Base-by-base conservation (phyloP, 2,888 invertebrate species). In the Calameuta idolon region DNA sequence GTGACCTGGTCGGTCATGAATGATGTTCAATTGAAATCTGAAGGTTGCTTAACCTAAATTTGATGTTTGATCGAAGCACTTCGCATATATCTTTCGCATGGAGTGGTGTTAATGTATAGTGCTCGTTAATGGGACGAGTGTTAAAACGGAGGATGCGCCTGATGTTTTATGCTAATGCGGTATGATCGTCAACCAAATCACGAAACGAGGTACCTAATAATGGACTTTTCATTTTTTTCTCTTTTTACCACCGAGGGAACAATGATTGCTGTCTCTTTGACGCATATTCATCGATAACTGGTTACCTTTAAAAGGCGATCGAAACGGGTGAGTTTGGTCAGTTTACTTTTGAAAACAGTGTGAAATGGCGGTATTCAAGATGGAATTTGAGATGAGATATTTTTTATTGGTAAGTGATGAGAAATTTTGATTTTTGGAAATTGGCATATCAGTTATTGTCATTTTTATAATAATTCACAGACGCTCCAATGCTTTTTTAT, bases 141-240 rank as follows among this genome's bases (percentile, higher is more conserved):
- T 83, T 79, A 76, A 82, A 85, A 84, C 84, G 82, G 81, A 81
- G 84, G 84, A 84, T 86, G 81, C 83, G 83, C 81, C 81, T 79
- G 85, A 86, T 88, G 89, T 88, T 88, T 89, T 88, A 89, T 89
- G 89, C 85, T 88, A 89, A 89, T 55, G 55, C 9, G 55, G 87
- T 86, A 85, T 76, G 80, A 88, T 89, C 86, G 81, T 80, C 81
- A 86, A 81, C 79, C 88, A 81, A 84, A 87, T 87, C 89, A 89
- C 89, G 89, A 82, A 85, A 79, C 78, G 79, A 55, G 80, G 83
- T 83, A 81, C 81, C 85, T 83, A 84, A 87, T 86, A 85, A 86
- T 83, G 83, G 83, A 83, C 82, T 81, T 73, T 80, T 81, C 77
- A 80, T 81, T 77, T 83, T 80, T 82, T 69, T 73, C 73, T 40